A percentile compares a stretch with the other conserved stretches of the same genome.
These are phyloP conservation scores for Pelvicachromis taeniatus DNA, from an alignment of 2,113 vertebrate genomes.

Conservation along the genomic window DNA sequence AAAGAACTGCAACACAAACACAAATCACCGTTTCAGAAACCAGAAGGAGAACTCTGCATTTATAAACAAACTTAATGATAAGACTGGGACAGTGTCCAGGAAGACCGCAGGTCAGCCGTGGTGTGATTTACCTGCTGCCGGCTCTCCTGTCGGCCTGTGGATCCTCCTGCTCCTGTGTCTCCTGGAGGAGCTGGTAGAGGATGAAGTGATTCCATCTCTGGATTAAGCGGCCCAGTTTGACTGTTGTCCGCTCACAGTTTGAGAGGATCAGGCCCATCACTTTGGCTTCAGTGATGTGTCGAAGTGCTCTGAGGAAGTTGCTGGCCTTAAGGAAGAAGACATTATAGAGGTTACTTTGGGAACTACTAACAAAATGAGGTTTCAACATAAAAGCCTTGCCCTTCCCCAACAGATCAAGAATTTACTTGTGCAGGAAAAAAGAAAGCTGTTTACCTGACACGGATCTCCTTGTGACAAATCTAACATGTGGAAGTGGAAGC, in stretches of 20 bases:
- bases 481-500: conserved; percentile 97
- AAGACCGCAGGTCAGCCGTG: too few relatives aligned
- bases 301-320: conserved; percentile 94
- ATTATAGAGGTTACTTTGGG: neutral
- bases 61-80: too few relatives aligned
- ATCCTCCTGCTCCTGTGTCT: conserved; percentile 93
- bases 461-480: conserved; percentile 94
- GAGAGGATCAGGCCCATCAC: conserved; percentile 93
- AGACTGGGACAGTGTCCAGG: too few relatives aligned
- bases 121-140: conserved; percentile 77
- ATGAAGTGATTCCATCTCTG: conserved; percentile 99
- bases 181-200: conserved; percentile 96
- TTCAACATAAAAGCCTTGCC: too few relatives aligned
- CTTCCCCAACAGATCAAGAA: neutral
- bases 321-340: conserved; percentile 77
- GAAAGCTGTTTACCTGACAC: conserved; percentile 81
- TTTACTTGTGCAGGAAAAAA: neutral
- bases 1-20: conserved; percentile 68
- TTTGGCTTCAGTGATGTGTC: conserved; percentile 93
- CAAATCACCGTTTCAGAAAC: neutral
- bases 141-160: conserved; percentile 90
- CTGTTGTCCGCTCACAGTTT: conserved; percentile 92
- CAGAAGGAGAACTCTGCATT: too few relatives aligned
- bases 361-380: neutral
- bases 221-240: conserved; percentile 86